Evolutionary conservation across 2,113 vertebrate genomes (phyloP).

Genomic region (Cephalopterus ornatus): DNA sequence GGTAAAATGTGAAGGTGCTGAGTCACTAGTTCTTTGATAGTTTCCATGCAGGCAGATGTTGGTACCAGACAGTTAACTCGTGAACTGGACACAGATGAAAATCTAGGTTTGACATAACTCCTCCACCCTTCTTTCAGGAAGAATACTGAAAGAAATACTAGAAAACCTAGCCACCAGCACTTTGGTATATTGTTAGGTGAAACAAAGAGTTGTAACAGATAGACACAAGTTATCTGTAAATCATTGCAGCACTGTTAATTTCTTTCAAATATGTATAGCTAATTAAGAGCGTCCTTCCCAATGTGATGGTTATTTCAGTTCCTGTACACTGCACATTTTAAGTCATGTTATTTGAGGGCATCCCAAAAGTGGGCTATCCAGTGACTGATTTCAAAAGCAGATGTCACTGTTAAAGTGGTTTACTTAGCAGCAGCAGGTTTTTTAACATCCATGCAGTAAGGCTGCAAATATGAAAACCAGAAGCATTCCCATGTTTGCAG

Average conservation of each 20-base stretch:
- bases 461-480: background rate
- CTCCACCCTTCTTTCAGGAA: background rate
- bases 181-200: background rate
- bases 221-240: background rate
- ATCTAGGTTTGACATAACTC: background rate
- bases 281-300: background rate
- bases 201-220: background rate
- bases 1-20: background rate
- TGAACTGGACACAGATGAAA: background rate
- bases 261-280: background rate
- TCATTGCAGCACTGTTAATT: background rate
- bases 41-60: background rate
- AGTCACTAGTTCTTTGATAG: background rate
- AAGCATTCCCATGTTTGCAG: background rate
- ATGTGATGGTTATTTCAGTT: background rate
- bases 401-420: background rate
- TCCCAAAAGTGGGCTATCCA: background rate
- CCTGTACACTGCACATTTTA: background rate
- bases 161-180: background rate
- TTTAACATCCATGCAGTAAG: background rate
- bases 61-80: background rate
- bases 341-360: slow-evolving; percentile 14
- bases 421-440: slow-evolving; percentile 3
- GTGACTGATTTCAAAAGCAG: slow-evolving; percentile 17
- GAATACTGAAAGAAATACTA: background rate